These are phyloP conservation scores for Bos indicus DNA, from an alignment of 2,113 vertebrate genomes.

Conservation along the genomic window DNA sequence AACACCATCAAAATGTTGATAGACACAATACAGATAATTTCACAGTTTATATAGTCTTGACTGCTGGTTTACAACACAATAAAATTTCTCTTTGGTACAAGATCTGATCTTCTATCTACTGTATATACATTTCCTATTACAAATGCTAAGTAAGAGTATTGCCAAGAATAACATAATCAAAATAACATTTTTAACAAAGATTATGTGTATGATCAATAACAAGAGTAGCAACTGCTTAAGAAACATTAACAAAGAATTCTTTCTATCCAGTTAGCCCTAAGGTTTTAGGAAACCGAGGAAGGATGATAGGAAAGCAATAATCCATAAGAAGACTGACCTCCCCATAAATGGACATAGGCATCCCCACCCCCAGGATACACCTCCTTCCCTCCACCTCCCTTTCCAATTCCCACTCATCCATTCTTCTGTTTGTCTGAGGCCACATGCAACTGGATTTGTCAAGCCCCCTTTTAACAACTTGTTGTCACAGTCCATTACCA, in stretches of 20 bases:
- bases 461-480: conserved; percentile 89
- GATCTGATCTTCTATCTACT: not conserved
- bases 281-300: not conserved
- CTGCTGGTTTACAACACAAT: not conserved
- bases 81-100: not conserved
- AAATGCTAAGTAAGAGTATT: not conserved
- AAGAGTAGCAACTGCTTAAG: not conserved
- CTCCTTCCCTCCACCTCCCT: not conserved
- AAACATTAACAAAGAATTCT: conserved; percentile 27
- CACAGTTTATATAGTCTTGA: conserved; percentile 2
- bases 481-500: conserved; percentile 98
- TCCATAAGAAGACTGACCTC: not conserved
- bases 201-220: not conserved
- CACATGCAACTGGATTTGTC: conserved; percentile 85
- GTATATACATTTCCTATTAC: not conserved
- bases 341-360: rapidly evolving
- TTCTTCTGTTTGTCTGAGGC: conserved; percentile 82
- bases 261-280: not conserved
- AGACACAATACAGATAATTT: not conserved
- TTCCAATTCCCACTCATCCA: conserved; percentile 66
- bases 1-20: not conserved
- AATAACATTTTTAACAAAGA: conserved; percentile 47
- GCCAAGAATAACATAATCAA: conserved; percentile 22
- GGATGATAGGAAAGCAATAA: not conserved
- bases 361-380: not conserved